phyloP scores from a whole-genome alignment of 35 echinoderm and acorn worm genomes.

The Lytechinus pictus region DNA sequence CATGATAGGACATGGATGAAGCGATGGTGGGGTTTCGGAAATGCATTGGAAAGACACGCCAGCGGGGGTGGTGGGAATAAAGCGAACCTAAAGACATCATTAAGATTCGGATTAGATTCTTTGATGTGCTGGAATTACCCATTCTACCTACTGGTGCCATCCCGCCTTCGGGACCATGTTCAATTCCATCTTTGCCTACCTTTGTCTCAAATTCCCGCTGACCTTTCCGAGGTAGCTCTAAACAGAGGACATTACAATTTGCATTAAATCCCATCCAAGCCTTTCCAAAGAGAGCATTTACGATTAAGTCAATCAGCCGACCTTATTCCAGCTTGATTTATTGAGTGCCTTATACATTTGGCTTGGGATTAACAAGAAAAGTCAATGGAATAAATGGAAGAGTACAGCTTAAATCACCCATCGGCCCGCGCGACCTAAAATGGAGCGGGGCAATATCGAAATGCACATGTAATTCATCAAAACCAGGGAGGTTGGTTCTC shows the following conservation, averaged over 20 bases:
- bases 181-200: neutral
- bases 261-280: neutral
- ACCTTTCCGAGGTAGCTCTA: neutral
- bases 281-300: neutral
- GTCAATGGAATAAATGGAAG: neutral
- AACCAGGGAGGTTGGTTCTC: neutral
- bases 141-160: neutral
- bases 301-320: neutral
- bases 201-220: neutral
- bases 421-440: neutral
- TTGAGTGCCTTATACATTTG: slow-evolving; percentile 18
- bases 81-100: neutral
- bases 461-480: slow-evolving; percentile 3
- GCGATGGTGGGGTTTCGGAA: too few relatives aligned
- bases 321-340: slow-evolving; percentile 19
- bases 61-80: neutral
- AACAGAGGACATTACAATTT: neutral
- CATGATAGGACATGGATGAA: too few relatives aligned
- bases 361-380: slow-evolving; percentile 11
- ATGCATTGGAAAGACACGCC: too few relatives aligned
- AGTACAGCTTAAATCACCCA: neutral
- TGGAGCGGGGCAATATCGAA: neutral
- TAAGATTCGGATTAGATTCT: neutral
- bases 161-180: neutral
- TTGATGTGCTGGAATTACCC: slow-evolving; percentile 17